Conservation (phyloP, 2,113 vertebrate genomes). For the Himantopus leucocephalus region DNA sequence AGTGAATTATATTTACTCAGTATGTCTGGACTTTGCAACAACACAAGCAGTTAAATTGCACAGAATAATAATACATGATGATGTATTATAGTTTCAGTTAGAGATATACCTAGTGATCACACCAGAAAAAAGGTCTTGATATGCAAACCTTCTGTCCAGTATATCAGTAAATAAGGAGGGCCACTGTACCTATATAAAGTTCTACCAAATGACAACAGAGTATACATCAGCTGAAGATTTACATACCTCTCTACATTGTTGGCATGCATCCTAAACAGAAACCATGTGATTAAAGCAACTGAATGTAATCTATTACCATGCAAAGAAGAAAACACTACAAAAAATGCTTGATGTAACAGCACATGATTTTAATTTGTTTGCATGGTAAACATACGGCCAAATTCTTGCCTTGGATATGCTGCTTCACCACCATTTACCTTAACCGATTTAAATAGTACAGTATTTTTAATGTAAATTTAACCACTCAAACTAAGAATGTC, state of each 20-base stretch:
- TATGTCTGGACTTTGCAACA: neutral
- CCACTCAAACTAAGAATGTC: neutral
- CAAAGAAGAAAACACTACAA: neutral
- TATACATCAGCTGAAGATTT: neutral
- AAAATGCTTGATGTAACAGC: neutral
- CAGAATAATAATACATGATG: neutral
- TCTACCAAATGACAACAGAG: neutral
- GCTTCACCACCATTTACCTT: neutral
- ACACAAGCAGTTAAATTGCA: neutral
- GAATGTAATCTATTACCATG: neutral
- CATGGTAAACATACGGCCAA: neutral
- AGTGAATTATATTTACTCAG: slow-evolving; percentile 13
- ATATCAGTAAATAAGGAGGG: neutral
- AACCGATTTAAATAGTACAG: neutral
- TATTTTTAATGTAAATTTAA: neutral
- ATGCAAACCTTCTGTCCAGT: neutral
- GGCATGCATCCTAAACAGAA: neutral
- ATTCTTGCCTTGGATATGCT: neutral
- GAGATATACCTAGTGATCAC: neutral
- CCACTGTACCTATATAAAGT: neutral
- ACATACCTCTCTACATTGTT: neutral
- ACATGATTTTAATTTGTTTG: neutral
- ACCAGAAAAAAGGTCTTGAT: neutral
- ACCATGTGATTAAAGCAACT: neutral
- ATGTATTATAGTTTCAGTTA: neutral